Base-by-base conservation (phyloP, 2,888 invertebrate species). In the Adineta ricciae region DNA sequence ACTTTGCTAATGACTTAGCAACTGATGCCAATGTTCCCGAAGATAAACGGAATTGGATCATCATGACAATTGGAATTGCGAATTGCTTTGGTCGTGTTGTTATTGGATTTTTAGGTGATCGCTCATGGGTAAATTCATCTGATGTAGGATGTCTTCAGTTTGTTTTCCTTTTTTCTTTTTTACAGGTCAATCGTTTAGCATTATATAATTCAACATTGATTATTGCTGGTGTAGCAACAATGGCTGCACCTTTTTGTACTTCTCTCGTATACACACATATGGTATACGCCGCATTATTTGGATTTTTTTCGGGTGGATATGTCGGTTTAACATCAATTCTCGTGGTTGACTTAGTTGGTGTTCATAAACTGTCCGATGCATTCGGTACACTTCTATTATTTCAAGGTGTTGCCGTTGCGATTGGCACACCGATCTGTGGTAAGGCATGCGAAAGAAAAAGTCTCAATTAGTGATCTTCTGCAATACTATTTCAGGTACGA, bases 51-150 rank as follows among this genome's bases (percentile, higher is more conserved):
- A 92, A 94, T 4, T 93, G 93, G 89, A 91, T 97, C 86, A 92
- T 97, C 38, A 94, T 96, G 0, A 92, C 94, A 7, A 95, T 97
- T 88, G 97, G 97, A 52, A 93, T 96, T 83, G 93, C 96, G 1
- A 98, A 97, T 90, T 96, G 96, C 0, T 89, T 96, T 83, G 96
- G 96, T 83, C 94, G 97, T 91, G 93, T 97, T n/a, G 90, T 94
- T 49, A 89, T 90, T 83, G 90, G 90, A 1, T 89, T 87, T 87
- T 84, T 90, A 50, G 84, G 82, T 50, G 86, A 86, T 78, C 78
- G 38, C 38, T 41, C 38, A 41, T 78, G 41, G 78, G 78, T 78
- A 41, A 21, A 41, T 46, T 46, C 46, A 46, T 46, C n/a, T n/a
- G n/a, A n/a, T n/a, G n/a, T n/a, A n/a, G n/a, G n/a, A n/a, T n/a